A percentile compares a stretch with the other conserved stretches of the same genome.
These are phyloP conservation scores for Drosophila buzzatii DNA, from an alignment of 2,888 invertebrate species.

Conservation along the genomic window DNA sequence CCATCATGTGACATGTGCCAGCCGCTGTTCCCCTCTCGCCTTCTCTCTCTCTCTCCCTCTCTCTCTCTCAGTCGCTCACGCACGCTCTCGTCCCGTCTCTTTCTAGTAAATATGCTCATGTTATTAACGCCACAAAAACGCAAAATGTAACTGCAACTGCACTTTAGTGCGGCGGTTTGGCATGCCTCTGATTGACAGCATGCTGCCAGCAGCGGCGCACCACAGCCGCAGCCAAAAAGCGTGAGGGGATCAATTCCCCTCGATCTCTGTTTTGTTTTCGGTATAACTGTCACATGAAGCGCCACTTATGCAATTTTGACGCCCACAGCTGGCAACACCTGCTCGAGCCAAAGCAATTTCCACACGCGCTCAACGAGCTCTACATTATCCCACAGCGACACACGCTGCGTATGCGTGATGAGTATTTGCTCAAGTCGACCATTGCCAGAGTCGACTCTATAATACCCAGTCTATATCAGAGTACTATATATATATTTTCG, in stretches of 20 bases:
- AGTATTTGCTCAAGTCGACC: slow-evolving; percentile 25
- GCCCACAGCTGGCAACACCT: slow-evolving; percentile 56
- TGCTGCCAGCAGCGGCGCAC: background rate
- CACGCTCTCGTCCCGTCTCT: background rate
- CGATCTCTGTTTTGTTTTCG: slow-evolving; percentile 29
- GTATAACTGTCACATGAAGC: slow-evolving; percentile 42
- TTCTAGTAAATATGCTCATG: slow-evolving; percentile 41
- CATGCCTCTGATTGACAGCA: slow-evolving; percentile 53
- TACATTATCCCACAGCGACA: slow-evolving; percentile 19
- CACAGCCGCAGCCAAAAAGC: no score
- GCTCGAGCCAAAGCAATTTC: slow-evolving; percentile 14
- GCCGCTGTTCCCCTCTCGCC: background rate
- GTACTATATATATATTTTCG: background rate
- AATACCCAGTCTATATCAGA: background rate
- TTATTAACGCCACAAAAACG: slow-evolving; percentile 59
- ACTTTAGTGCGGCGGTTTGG: slow-evolving; percentile 41
- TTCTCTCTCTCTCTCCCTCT: background rate
- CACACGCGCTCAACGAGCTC: slow-evolving; percentile 42
- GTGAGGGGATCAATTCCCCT: no score
- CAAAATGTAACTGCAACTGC: slow-evolving; percentile 62
- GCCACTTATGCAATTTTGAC: slow-evolving; percentile 62
- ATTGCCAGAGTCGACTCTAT: slow-evolving; percentile 6
- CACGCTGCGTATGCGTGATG: slow-evolving; percentile 71
- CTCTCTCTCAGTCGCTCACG: background rate
- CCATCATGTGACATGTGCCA: slow-evolving; percentile 49